Conservation (phyloP, 2,113 vertebrate species). For the Alligator sinensis region DNA sequence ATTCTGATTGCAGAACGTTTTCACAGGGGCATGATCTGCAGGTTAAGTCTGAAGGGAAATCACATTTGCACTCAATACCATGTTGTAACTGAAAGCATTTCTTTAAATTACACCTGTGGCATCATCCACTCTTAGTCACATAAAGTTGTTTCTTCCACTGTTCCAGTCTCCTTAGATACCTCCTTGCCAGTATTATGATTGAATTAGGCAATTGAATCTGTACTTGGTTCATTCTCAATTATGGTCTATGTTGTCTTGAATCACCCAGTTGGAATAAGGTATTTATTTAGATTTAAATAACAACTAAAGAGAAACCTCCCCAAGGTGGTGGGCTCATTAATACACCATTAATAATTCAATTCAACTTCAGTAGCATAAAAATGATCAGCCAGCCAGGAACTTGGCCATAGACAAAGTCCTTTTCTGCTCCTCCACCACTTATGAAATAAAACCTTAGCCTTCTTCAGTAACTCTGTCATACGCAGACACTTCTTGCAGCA, state of each 20-base stretch:
- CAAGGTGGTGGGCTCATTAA: not conserved
- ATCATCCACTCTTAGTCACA: not conserved
- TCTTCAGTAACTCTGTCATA: not conserved
- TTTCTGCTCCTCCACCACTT: not conserved
- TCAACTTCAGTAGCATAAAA: not conserved
- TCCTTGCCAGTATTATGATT: not conserved
- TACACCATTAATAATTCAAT: not conserved
- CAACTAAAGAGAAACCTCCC: not conserved
- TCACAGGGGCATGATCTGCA: accelerated
- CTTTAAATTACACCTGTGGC: not conserved
- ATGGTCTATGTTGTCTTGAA: not conserved
- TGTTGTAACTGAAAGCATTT: not conserved
- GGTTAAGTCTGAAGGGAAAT: not conserved
- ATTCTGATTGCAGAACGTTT: not conserved
- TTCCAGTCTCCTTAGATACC: not conserved
- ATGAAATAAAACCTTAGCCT: not conserved
- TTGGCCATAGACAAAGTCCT: not conserved
- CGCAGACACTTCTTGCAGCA: not conserved
- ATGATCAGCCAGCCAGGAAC: not conserved
- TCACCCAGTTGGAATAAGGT: not conserved
- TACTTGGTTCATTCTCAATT: not conserved
- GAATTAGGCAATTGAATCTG: not conserved
- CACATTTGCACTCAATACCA: not conserved
- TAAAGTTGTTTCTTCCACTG: not conserved
- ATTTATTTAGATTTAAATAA: not conserved